Base-by-base conservation (phyloP, 2,113 vertebrate species). In the Pleuronectes platessa region DNA sequence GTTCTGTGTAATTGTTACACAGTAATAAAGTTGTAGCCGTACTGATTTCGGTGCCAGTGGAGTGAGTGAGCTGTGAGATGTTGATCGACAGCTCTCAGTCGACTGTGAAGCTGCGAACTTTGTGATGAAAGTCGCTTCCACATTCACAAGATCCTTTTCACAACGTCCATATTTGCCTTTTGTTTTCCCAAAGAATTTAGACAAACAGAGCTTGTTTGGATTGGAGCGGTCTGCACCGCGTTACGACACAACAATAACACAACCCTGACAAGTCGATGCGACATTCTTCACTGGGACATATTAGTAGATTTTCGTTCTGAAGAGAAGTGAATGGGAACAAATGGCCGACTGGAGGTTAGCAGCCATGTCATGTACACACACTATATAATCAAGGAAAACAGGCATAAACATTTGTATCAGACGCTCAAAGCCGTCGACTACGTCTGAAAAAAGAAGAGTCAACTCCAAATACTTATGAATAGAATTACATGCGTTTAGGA, bases 161-260 rank as follows among this genome's bases (percentile, higher is more conserved):
- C 31, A 42, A 76, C 27, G 31, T 65, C 51, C 31, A 70, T 40
- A 42, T 71, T 23, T 58, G n/a, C 51, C 59, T 58, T 63, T 60
- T 76, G 64, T 74, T 82, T 86, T 45, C 13, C 26, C 2, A 70
- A 78, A 67, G 3, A 45, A 42, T 62, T 80, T 21, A 69, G 55
- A 26, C 14, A 75, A 68, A 78, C 27, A 69, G 54, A 75, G 23
- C 6, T 6, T 61, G 59, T 66, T 78, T 79, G 59, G 27, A 75
- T 73, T 67, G 18, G 7, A 68, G 45, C 73, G 26, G 62, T 79
- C 56, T 80, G 74, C 35, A 14, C 21, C 42, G 37, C 35, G 59
- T 78, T 71, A 56, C 62, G 5, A 54, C 21, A 27, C 70, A 84
- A 71, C 66, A 86, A 66, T 24, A 78, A 56, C 37, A 62, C n/a